Conservation (phyloP, 1,140 invertebrate species). For the Cydia splendana region DNA sequence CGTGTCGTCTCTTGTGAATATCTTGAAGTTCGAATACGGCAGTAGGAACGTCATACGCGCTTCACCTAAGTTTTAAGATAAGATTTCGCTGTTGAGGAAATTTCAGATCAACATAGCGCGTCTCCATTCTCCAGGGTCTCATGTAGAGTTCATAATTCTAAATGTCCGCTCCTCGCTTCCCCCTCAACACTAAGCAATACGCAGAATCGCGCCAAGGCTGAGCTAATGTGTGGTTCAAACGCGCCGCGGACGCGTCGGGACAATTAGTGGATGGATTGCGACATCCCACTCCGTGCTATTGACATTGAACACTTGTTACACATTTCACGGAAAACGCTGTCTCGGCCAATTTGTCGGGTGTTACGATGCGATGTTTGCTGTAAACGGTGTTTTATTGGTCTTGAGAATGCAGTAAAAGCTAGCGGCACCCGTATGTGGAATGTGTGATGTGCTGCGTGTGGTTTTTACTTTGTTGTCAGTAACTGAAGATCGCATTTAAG, state of each 20-base stretch:
- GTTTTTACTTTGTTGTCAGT: slow-evolving; percentile 8
- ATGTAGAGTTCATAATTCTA: not conserved
- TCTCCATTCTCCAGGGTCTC: too few species aligned
- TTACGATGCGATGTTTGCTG: slow-evolving; percentile 24
- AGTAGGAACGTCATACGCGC: too few species aligned
- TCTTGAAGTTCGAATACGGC: too few species aligned
- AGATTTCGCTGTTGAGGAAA: too few species aligned
- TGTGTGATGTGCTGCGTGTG: not conserved
- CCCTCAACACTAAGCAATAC: slow-evolving; percentile 46
- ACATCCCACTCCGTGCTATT: slow-evolving; percentile 63
- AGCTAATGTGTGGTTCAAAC: slow-evolving; percentile 65
- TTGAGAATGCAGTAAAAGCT: not conserved
- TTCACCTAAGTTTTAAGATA: too few species aligned
- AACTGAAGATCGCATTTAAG: not conserved
- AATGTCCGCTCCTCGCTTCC: slow-evolving; percentile 46
- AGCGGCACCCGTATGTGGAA: not conserved
- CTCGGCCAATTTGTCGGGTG: slow-evolving; percentile 44
- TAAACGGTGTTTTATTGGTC: slow-evolving; percentile 18
- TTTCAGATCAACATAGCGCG: too few species aligned
- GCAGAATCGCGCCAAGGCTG: slow-evolving; percentile 65
- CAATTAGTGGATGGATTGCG: slow-evolving; percentile 70
- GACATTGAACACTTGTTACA: slow-evolving; percentile 75
- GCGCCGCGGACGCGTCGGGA: slow-evolving; percentile 60
- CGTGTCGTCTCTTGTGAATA: too few species aligned
- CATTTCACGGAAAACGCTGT: slow-evolving; percentile 65